Conservation (phyloP, 1,140 invertebrate species). For the Araneus ventricosus region DNA sequence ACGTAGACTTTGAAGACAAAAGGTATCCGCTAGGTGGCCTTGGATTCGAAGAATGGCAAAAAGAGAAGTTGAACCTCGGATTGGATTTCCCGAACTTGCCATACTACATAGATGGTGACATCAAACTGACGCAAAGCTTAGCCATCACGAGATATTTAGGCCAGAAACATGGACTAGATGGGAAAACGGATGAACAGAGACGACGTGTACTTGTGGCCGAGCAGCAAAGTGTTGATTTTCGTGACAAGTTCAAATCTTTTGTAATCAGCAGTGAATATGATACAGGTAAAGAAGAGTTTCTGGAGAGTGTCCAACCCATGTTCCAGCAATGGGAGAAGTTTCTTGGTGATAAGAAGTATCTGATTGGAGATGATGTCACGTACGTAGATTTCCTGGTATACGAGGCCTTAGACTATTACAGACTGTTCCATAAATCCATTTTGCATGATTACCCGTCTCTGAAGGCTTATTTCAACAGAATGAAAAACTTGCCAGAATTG, state of each 20-base stretch:
- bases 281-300: constrained; percentile 71
- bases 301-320: constrained; percentile 77
- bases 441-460: constrained; percentile 80
- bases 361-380: constrained; percentile 81
- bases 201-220: constrained; percentile 80
- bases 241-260: too few relatives aligned
- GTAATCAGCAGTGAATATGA: constrained; percentile 72
- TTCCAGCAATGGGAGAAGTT: constrained; percentile 80
- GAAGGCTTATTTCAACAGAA: too few relatives aligned
- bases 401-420: constrained; percentile 81
- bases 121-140: constrained; percentile 80
- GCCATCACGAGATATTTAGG: constrained; percentile 82
- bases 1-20: constrained; percentile 86
- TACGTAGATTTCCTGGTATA: constrained; percentile 82
- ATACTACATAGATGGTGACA: constrained; percentile 77
- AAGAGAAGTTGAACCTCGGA: constrained; percentile 78
- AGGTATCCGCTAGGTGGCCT: background rate
- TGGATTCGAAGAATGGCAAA: constrained; percentile 77
- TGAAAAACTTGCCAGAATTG: too few relatives aligned
- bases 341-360: constrained; percentile 80
- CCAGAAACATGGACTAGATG: constrained; percentile 77
- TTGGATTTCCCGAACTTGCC: constrained; percentile 79
- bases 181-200: constrained; percentile 79
- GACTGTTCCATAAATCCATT: constrained; percentile 78
- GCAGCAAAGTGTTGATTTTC: too few relatives aligned